Conservation (phyloP, 2,888 invertebrate species). For the Axea sp. region DNA sequence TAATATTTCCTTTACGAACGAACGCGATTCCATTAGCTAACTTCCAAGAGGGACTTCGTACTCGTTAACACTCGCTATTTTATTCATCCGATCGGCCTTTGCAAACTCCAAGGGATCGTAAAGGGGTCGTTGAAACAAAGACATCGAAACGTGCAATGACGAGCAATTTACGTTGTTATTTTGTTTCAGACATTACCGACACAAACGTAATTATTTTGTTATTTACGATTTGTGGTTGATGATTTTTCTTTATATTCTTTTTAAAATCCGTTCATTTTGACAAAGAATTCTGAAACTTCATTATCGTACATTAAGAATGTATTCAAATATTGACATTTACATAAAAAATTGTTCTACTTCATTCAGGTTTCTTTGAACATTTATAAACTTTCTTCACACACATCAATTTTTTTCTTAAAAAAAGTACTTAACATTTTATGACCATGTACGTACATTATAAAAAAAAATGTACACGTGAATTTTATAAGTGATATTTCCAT, state of each 20-base stretch:
- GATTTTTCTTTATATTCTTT: conserved; percentile 22
- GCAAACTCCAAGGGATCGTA: conserved; percentile 61
- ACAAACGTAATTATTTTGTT: conserved; percentile 33
- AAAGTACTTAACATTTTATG: too few relatives aligned
- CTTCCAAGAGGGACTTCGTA: conserved; percentile 70
- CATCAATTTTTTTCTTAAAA: too few relatives aligned
- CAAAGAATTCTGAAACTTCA: too few relatives aligned
- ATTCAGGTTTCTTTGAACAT: too few relatives aligned
- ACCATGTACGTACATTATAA: too few relatives aligned
- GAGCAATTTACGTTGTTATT: conserved; percentile 53
- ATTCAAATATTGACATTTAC: too few relatives aligned
- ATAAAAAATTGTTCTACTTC: too few relatives aligned
- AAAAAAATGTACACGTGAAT: too few relatives aligned
- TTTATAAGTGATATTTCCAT: too few relatives aligned
- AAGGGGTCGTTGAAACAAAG: conserved; percentile 62
- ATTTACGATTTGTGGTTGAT: conserved; percentile 36
- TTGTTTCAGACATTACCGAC: conserved; percentile 45
- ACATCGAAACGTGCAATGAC: conserved; percentile 38
- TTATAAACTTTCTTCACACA: too few relatives aligned
- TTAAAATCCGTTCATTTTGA: too few relatives aligned
- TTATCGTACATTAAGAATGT: too few relatives aligned
- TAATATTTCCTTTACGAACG: conserved; percentile 74
- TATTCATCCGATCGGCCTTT: conserved; percentile 73
- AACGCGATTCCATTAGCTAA: conserved; percentile 75
- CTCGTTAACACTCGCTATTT: conserved; percentile 75